phyloP scores from a whole-genome alignment of 2,888 invertebrate species.

The Monochamus alternatus region DNA sequence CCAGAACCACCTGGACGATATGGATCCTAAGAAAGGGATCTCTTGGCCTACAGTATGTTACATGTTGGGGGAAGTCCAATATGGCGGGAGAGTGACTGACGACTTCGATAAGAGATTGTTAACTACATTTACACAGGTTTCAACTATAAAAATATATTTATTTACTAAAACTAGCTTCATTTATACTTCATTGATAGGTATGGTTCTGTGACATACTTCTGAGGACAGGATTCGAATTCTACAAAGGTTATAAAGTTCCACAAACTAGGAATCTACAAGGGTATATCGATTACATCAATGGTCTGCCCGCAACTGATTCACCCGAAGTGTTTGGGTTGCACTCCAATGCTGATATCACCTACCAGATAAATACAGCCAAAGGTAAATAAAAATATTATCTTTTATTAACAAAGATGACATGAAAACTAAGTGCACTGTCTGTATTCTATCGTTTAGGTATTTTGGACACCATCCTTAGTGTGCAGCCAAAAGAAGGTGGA shows the following conservation, averaged over 20 bases:
- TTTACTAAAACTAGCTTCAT: neutral
- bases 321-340: conserved; percentile 98
- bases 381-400: conserved; percentile 67
- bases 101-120: conserved; percentile 96
- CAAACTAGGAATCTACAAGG: conserved; percentile 84
- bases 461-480: conserved; percentile 93
- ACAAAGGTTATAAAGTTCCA: conserved; percentile 94
- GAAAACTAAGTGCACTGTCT: neutral
- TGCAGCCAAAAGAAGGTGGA: conserved; percentile 97
- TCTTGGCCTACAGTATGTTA: conserved; percentile 98
- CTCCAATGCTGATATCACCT: conserved; percentile 96
- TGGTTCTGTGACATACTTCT: conserved; percentile 96
- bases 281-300: conserved; percentile 90
- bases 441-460: conserved; percentile 73
- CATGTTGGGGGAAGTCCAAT: conserved; percentile 94
- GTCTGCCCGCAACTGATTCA: conserved; percentile 87
- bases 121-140: conserved; percentile 88
- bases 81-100: conserved; percentile 92
- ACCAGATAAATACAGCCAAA: conserved; percentile 97
- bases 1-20: conserved; percentile 96
- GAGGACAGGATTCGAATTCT: conserved; percentile 92
- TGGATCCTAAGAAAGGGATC: conserved; percentile 97
- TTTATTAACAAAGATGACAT: neutral
- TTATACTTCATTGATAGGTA: conserved; percentile 69
- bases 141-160: neutral